Base-by-base conservation (phyloP, 2,888 invertebrate species). In the Lithophane leautieri region DNA sequence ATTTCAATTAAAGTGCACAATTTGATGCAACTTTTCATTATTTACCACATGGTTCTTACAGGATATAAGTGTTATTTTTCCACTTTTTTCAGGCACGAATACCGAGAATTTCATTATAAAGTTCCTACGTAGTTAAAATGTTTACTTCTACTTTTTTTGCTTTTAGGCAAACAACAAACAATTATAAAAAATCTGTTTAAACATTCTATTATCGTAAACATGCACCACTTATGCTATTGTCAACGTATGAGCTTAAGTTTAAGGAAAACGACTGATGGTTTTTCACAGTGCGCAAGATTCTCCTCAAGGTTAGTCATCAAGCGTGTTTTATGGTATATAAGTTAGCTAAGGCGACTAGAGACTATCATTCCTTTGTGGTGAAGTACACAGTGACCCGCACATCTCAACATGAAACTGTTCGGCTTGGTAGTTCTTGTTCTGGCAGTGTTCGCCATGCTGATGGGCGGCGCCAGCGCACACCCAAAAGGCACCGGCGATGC, bases 321-420 rank as follows among this genome's bases (percentile, higher is more conserved):
- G 54, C 47, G 12, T 42, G n/a, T 34, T 71, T 71, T 52, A 34
- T 0, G 1, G 70, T 84, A 84, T 84, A 84, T 79, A 84, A 84
- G 76, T 28, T 63, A 50, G 42, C 8, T 34, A 19, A 63, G 14
- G 47, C 42, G 50, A 28, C 12, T 22, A 14, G 44, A 70, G 60
- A 28, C 11, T 42, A 74, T 73, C 74, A 84, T 84, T 84, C 76
- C 11, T 50, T 73, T 34, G 76, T 54, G 28, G 56, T 56, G 71
- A 74, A 78, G 76, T 71, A 60, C 16, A 34, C 76, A 76, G 76
- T 56, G 34, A 68, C 44, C 50, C 28, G 14, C 69, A 71, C 44
- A 85, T 68, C 25, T 76, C 75, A 84, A 74, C 14, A 91, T 91
- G 89, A 90, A 89, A 75, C 81, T 90, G 71, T 81, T 84, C 61